Evolutionary conservation across 2,888 invertebrate species (phyloP), one percentile per base, ranked within the genome.

Genomic region (Pammene aurita): DNA sequence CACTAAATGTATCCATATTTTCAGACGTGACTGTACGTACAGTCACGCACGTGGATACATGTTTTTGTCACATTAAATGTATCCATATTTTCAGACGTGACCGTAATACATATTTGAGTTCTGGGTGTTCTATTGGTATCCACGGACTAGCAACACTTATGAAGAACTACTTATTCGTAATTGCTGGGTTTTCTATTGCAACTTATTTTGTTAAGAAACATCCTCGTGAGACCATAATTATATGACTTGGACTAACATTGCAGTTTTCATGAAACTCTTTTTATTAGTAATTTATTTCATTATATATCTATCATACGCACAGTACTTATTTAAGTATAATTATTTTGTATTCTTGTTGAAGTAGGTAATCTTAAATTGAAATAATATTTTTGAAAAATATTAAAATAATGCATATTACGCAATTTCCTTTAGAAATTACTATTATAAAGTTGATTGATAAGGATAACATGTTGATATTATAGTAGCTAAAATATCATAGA

Each of bases 321-420:
- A 68, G 34, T 54, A 54, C 7, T n/a, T 46, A 46, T 14, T 10
- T 38, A 38, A 38, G 38, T 38, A 42, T 16, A 48, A 35, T 63
- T 50, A 63, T 63, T 56, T 11, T 63, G 38, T 63, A 68, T 26
- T 67, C 16, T 58, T 42, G 34, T 67, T 61, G n/a, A n/a, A n/a
- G n/a, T 18, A 61, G 18, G 38, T 67, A 18, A 52, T 61, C 44
- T 60, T 38, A 66, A n/a, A 54, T n/a, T 61, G 34, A 56, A 18
- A 34, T n/a, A 14, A 42, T 57, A 67, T 67, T 57, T 68, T 68
- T 16, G 44, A 69, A 54, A 52, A 9, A 41, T 64, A 42, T 63
- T 34, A 54, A 54, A 34, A 34, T 18, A 41, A 62, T 50, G n/a
- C n/a, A 62, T 52, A 7, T 14, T 42, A 44, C 10, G n/a, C 11